phyloP scores from a whole-genome alignment of 1,140 invertebrate species.

The Gonatopus flavifemur region DNA sequence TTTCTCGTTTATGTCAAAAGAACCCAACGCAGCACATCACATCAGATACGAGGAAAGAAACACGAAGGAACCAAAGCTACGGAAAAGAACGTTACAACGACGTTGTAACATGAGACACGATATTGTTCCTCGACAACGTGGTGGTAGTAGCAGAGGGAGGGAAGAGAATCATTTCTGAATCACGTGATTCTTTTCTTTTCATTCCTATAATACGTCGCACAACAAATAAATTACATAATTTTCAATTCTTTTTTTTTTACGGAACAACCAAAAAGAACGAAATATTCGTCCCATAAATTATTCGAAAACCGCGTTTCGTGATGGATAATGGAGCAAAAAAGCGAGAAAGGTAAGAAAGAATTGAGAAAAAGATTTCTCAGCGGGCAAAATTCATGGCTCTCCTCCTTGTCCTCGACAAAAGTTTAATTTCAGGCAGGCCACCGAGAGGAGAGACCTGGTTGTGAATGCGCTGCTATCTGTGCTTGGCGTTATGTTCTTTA shows the following conservation, averaged over 20 bases:
- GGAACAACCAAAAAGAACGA: not conserved
- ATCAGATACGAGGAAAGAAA: conserved; percentile 3
- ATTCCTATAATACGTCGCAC: not conserved
- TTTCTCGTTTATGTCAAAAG: conserved; percentile 15
- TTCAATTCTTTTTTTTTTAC: not conserved
- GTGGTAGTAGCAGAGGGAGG: conserved; percentile 25
- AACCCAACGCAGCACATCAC: not conserved
- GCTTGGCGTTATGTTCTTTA: too few relatives aligned
- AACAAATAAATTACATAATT: not conserved
- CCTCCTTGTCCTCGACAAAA: conserved; percentile 29
- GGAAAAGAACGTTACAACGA: conserved; percentile 32
- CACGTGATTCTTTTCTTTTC: conserved; percentile 23
- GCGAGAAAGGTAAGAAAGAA: not conserved
- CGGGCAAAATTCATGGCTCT: not conserved
- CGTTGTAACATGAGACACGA: conserved; percentile 41
- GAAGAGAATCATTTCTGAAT: conserved; percentile 23
- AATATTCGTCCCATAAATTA: too few relatives aligned
- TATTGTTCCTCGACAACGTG: conserved; percentile 42
- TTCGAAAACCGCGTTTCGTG: too few relatives aligned
- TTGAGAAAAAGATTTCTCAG: conserved; percentile 1
- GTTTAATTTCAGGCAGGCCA: conserved; percentile 37
- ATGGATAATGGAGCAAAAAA: not conserved
- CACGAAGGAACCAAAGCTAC: conserved; percentile 16
- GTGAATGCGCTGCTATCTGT: conserved; percentile 20
- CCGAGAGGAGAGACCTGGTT: conserved; percentile 19